These are phyloP conservation scores for Calidris pygmaea DNA, from an alignment of 2,113 vertebrate species.

Conservation along the genomic window DNA sequence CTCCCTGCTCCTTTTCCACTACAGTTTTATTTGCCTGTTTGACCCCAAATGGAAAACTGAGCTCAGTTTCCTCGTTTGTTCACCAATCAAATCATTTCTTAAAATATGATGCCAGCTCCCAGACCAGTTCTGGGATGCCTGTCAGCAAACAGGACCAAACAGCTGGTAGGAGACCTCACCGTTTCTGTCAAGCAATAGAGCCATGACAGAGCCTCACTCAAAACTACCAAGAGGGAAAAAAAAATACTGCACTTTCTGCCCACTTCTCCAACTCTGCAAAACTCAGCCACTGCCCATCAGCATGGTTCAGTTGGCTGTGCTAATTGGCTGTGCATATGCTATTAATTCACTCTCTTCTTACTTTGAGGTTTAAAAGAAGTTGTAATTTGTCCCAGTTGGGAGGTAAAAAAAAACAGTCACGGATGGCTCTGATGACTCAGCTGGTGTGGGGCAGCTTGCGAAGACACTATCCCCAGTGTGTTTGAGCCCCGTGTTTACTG, in stretches of 20 bases:
- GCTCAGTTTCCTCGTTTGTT: slow-evolving; percentile 8
- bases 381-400: slow-evolving; percentile 20
- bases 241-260: neutral
- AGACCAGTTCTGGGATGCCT: neutral
- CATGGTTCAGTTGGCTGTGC: neutral
- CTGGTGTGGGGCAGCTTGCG: neutral
- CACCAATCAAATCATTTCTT: neutral
- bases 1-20: neutral
- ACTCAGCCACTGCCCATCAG: neutral
- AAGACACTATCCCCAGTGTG: neutral
- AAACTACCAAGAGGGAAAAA: neutral
- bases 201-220: no score
- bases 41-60: neutral
- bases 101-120: neutral
- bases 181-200: neutral
- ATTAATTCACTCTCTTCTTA: slow-evolving; percentile 4
- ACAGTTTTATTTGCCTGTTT: neutral
- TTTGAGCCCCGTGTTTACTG: neutral
- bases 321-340: neutral
- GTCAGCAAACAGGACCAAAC: neutral
- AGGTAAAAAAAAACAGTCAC: neutral
- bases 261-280: neutral
- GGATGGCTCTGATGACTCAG: slow-evolving; percentile 1
- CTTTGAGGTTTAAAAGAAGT: slow-evolving; percentile 13
- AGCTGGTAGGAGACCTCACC: neutral